Evolutionary conservation across 2,113 vertebrate species (phyloP).

Genomic region (Hyla sarda): DNA sequence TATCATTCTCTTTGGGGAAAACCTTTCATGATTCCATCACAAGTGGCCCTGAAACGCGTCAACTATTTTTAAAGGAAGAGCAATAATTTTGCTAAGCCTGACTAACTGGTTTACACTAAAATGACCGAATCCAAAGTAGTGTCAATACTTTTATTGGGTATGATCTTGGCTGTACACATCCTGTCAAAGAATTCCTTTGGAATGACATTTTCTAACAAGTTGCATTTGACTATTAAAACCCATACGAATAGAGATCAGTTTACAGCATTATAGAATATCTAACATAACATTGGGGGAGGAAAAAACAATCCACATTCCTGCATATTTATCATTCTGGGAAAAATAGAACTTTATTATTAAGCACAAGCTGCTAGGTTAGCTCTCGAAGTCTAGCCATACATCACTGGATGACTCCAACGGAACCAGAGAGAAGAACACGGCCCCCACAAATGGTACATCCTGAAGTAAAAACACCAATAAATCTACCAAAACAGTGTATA

Average conservation of each 20-base stretch:
- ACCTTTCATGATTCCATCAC: no score
- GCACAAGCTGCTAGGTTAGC: not conserved
- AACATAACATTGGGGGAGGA: slow-evolving; percentile 39
- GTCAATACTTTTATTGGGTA: slow-evolving; percentile 48
- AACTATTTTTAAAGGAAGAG: no score
- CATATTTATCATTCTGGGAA: slow-evolving; percentile 33
- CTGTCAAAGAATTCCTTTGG: slow-evolving; percentile 49
- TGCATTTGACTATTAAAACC: slow-evolving; percentile 44
- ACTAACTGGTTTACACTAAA: no score
- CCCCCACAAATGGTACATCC: not conserved
- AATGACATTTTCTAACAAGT: slow-evolving; percentile 46
- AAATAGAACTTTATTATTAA: not conserved
- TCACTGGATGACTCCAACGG: not conserved
- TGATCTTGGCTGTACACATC: slow-evolving; percentile 41
- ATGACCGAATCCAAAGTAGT: not conserved
- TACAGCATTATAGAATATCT: slow-evolving; percentile 49
- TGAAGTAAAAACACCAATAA: not conserved
- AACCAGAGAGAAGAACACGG: not conserved
- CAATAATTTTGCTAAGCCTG: no score
- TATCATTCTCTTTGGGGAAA: no score
- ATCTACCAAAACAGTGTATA: not conserved
- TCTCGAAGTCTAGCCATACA: slow-evolving; percentile 32
- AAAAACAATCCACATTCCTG: not conserved
- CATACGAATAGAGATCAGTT: slow-evolving; percentile 27
- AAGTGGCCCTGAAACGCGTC: no score